Evolutionary conservation across 2,797 vertebrate species (phyloP).

Genomic region (Macrochelys suwanniensis): DNA sequence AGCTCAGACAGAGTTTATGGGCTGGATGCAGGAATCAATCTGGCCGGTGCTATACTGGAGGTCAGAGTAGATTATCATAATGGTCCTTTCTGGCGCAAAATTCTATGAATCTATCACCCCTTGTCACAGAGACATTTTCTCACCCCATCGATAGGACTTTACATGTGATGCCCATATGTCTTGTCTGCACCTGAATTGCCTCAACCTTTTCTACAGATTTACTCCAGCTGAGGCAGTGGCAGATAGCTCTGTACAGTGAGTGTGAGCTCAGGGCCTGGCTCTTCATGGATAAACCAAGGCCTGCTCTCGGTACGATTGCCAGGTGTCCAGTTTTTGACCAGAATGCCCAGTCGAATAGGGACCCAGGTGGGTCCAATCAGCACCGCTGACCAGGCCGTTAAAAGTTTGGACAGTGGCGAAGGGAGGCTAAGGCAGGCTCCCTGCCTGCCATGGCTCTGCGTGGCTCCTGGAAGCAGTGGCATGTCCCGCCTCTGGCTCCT

Average conservation of each 20-base stretch:
- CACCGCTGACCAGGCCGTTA: too few species aligned
- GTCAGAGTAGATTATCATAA: not conserved
- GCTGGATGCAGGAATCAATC: not conserved
- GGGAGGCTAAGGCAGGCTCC: too few species aligned
- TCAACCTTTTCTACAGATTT: not conserved
- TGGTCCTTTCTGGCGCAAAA: not conserved
- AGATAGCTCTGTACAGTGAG: too few species aligned
- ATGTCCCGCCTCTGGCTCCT: too few species aligned
- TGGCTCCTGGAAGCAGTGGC: too few species aligned
- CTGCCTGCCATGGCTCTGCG: too few species aligned
- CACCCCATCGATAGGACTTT: not conserved
- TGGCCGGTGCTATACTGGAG: not conserved
- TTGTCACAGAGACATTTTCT: not conserved
- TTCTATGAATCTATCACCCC: not conserved
- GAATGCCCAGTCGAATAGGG: too few species aligned
- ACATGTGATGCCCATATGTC: not conserved
- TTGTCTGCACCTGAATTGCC: not conserved
- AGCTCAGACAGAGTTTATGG: not conserved
- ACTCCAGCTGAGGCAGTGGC: not conserved
- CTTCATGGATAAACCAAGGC: not conserved
- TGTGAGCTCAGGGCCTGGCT: not conserved
- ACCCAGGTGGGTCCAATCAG: too few species aligned
- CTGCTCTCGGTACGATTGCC: too few species aligned
- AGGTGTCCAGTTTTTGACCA: too few species aligned
- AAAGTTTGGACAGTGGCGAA: too few species aligned